Evolutionary conservation across 2,888 invertebrate species (phyloP).

Genomic region (Dugesia japonica): DNA sequence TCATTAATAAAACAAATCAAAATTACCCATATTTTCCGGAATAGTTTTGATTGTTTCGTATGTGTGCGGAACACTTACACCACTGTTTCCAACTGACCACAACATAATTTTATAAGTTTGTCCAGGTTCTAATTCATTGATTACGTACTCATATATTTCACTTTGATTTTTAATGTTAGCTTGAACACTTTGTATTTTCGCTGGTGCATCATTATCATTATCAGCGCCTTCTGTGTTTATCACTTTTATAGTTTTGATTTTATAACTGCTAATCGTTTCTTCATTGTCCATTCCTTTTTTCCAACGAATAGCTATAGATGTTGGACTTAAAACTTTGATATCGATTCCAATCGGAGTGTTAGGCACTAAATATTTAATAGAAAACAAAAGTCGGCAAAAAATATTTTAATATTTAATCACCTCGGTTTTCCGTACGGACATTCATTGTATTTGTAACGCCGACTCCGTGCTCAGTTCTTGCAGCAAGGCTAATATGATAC

Average conservation of each 20-base stretch:
- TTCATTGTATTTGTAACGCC: conserved; percentile 22
- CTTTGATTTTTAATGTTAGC: background rate
- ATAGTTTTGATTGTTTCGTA: background rate
- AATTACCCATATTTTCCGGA: background rate
- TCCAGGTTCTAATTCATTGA: background rate
- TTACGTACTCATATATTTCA: background rate
- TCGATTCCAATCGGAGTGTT: background rate
- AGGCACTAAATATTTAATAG: background rate
- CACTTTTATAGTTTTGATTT: background rate
- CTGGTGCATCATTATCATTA: background rate
- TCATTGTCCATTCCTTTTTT: conserved; percentile 2
- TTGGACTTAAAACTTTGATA: background rate
- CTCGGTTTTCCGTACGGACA: conserved; percentile 27
- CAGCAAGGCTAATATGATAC: conserved; percentile 25
- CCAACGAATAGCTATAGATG: background rate
- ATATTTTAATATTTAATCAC: too few relatives aligned
- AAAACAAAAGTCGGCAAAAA: too few relatives aligned
- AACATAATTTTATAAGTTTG: background rate
- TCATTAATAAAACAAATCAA: too few relatives aligned
- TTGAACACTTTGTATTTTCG: background rate
- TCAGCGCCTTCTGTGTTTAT: background rate
- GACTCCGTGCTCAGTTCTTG: conserved; percentile 26
- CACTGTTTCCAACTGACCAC: background rate
- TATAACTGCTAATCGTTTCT: background rate
- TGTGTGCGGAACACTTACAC: background rate